Evolutionary conservation across 2,888 invertebrate genomes (phyloP).

Genomic region (Tenthredo mesomela): DNA sequence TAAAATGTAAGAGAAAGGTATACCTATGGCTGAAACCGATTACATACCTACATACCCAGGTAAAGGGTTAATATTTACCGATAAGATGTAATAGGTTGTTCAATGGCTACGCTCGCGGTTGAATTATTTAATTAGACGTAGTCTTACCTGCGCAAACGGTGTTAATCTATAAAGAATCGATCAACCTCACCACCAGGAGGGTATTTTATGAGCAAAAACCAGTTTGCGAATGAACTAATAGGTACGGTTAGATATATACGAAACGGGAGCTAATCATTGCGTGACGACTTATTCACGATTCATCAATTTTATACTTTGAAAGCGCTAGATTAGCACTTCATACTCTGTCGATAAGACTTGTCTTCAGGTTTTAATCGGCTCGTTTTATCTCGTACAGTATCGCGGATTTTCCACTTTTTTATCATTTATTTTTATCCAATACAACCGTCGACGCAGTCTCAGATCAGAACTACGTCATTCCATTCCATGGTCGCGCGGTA

Average conservation of each 20-base stretch:
- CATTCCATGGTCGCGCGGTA: not conserved
- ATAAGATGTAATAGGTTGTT: not conserved
- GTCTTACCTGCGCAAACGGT: not conserved
- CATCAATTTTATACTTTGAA: not conserved
- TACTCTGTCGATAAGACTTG: not conserved
- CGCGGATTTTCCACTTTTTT: not conserved
- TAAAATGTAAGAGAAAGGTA: no score
- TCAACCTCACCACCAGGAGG: not conserved
- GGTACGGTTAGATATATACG: not conserved
- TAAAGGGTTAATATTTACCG: slow-evolving; percentile 4
- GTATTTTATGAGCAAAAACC: not conserved
- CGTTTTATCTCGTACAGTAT: not conserved
- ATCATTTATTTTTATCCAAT: not conserved
- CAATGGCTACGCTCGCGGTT: not conserved
- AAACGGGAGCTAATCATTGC: slow-evolving; percentile 21
- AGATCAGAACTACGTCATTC: not conserved
- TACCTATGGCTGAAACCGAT: not conserved
- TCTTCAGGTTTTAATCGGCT: not conserved
- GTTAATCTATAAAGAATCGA: slow-evolving; percentile 20
- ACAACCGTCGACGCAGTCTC: not conserved
- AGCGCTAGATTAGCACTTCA: not conserved
- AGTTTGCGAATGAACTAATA: not conserved
- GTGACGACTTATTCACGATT: not conserved
- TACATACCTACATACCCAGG: no score
- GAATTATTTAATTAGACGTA: not conserved